Evolutionary conservation across 30 jellyfish, hydroid and myxozoan genomes (phyloP), one percentile per base, ranked within the genome.

Genomic region (Aurelia coerulea): DNA sequence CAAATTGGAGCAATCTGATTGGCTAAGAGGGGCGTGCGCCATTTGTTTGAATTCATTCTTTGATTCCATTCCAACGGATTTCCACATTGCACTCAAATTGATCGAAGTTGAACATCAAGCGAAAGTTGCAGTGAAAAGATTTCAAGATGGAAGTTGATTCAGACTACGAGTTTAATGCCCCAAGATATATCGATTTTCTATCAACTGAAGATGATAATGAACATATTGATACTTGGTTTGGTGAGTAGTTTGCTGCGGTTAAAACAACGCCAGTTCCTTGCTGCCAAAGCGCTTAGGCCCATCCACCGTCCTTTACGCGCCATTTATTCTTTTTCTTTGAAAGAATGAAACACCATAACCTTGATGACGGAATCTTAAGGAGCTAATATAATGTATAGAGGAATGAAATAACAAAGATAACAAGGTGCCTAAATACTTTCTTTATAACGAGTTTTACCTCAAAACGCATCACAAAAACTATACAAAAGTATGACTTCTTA

Each of bases 151-250:
- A 83, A 33, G 86, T 86, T 32, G 99, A 94, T 59, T 68, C 93
- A 10, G 89, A 84, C 33, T 94, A 89, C 73, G 99, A 94, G 79
- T 94, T 94, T 80, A 88, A 94, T 77, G 99, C 99, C 5, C 99
- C 99, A 17, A 84, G 79, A 80, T 94, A 85, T 62, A 89, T 94
- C 49, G 99, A 94, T 68, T 94, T 94, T 65, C 86, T 94, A 3
- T 85, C 91, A 74, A 88, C 79, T 42, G 97, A 94, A 32, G 85
- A 74, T 10, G 99, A 94, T 8, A 73, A 89, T 68, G 97, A 94
- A 68, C 67, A 84, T 74, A 83, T 82, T 18, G 99, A 94, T 72
- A 84, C 74, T 32, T 94, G 99, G 99, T 94, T 94, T 94, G 99
- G 99, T 94, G 85, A 65, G 99, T 80, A 46, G 6, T 46, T 9